Percentiles rank a stretch among this genome's conserved stretches.
These are phyloP conservation scores for Pogoniulus pusillus DNA, from an alignment of 2,797 vertebrate genomes.

Conservation along the genomic window DNA sequence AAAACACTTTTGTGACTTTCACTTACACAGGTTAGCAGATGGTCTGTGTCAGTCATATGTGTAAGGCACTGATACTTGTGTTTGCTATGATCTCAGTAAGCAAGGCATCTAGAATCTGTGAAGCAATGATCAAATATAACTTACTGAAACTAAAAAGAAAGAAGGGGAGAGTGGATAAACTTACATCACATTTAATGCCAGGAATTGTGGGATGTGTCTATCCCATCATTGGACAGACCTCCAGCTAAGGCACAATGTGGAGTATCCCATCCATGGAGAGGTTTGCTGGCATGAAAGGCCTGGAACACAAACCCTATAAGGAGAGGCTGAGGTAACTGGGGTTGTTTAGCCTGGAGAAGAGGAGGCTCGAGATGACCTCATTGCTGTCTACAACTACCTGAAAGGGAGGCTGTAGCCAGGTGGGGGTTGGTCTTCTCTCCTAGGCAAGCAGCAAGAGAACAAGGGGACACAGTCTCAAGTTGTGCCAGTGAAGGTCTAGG, in stretches of 20 bases:
- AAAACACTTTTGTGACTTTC: not conserved
- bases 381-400: too few species aligned
- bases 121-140: not conserved
- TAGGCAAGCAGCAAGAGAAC: too few species aligned
- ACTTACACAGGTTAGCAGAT: slow-evolving; percentile 7
- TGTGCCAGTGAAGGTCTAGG: too few species aligned
- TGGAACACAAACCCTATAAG: too few species aligned
- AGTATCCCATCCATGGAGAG: not conserved
- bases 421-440: too few species aligned
- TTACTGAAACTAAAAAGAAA: not conserved
- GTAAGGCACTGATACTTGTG: not conserved
- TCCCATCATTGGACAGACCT: too few species aligned
- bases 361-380: too few species aligned
- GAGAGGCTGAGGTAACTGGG: too few species aligned
- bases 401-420: too few species aligned
- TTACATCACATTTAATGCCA: rapidly evolving
- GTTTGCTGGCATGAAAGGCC: rapidly evolving
- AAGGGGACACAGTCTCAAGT: too few species aligned
- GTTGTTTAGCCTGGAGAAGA: too few species aligned
- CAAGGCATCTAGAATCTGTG: not conserved
- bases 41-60: not conserved
- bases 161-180: not conserved
- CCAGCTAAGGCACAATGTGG: too few species aligned
- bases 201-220: not conserved
- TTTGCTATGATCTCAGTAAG: not conserved